Evolutionary conservation across 2,797 vertebrate genomes (phyloP), one percentile per base, ranked within the genome.

Genomic region (Tokudaia tokunoshimensis): DNA sequence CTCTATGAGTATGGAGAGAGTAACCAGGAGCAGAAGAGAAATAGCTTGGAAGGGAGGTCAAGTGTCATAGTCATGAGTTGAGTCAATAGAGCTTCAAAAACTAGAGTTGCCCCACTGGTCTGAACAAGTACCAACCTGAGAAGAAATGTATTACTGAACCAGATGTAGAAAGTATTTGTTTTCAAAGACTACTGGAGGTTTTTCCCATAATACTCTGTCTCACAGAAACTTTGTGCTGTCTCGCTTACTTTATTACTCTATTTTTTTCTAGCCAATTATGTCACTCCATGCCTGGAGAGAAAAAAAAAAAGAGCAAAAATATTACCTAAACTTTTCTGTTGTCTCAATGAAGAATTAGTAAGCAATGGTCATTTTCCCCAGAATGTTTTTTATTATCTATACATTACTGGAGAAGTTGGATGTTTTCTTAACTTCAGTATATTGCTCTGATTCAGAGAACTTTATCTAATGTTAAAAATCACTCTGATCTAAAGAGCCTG

Each of bases 101-200:
- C 22, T 88, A 52, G 0, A n/a, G 14, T 89, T 47, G 8, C 5
- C 11, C 41, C 44, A 80, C 67, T 92, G 57, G 29, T 20, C 4
- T 13, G 61, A n/a, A 75, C 41, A 14, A 47, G 44, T 29, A 37
- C 52, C 22, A 52, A 24, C 20, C 31, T 4, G 12, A n/a, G 4
- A 59, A 86, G 67, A 61, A 57, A 70, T 29, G 22, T 50, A 0
- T 1, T 29, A 0, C 0, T 17, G 12, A n/a, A 57, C 15, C 52
- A 86, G 41, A 59, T 65, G n/a, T n/a, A 80, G 59, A 94, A 61
- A 79, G 84, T 63, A 88, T 91, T 92, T 84, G 17, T 87, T 94
- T 95, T 44, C 7, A 50, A 13, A 10, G 17, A 78, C 29, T 78
- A 63, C 93, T 22, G 3, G 0, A 31, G 9, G 13, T 8, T 94